Base-by-base conservation (phyloP, 2,797 vertebrate genomes). In the Dendrocincla fuliginosa region DNA sequence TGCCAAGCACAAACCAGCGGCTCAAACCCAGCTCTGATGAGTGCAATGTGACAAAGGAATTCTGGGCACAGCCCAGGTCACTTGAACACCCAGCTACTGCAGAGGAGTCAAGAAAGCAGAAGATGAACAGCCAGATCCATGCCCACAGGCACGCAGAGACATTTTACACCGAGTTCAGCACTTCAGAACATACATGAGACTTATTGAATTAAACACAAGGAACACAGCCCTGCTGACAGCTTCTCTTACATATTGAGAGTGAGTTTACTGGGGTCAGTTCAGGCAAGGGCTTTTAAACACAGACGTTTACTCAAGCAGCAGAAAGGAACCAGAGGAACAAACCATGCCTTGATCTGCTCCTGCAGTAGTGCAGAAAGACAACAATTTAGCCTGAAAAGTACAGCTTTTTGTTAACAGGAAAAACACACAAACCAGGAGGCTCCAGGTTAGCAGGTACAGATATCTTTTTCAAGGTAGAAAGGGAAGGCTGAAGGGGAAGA, bases 231-330 rank as follows among this genome's bases (percentile, higher is more conserved):
- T 3, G 1, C 81, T 76, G 94, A 67, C 67, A 94, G 87, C 33
- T 91, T 64, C 89, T 76, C 81, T 91, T 64, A 77, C 86, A 76
- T 16, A 73, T 0, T 49, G 33, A 0, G 16, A 59, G 33, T 57
- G 59, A 57, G n/a, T 91, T 89, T 50, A 50, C 68, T 4, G 63
- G 63, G 82, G 87, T 95, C 75, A 64, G 5, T 27, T 69, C 59
- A 94, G 87, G 82, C 59, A 78, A 89, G 82, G 15, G 57, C 63
- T 92, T 84, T 95, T 80, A 90, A 95, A 87, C 33, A 41, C 63
- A 67, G 11, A 16, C 56, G 28, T 32, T 88, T 5, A 0, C 59
- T 90, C 80, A 35, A 41, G 52, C 1, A 0, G 37, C 64, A 73
- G 87, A 87, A 76, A 93, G n/a, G 67, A 67, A 95, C 42, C 46